Evolutionary conservation across 1,140 invertebrate genomes (phyloP).

Genomic region (Coelopa frigida): DNA sequence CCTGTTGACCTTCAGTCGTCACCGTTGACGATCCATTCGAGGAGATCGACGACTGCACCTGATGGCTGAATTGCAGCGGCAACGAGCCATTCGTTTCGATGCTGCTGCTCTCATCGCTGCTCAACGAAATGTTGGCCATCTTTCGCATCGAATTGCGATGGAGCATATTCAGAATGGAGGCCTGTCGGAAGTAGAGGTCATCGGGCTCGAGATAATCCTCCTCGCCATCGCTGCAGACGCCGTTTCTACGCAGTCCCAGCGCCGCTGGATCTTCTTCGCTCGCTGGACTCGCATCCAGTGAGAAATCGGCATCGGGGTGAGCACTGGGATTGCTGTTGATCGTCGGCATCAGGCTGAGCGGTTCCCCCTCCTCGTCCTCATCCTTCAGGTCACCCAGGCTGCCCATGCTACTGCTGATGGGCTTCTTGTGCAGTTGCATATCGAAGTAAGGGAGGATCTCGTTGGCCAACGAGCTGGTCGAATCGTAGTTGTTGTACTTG

Average conservation of each 20-base stretch:
- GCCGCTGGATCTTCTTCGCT: conserved; percentile 1
- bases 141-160: conserved; percentile 43
- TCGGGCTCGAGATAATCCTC: conserved; percentile 33
- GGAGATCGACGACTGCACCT: conserved; percentile 42
- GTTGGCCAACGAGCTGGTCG: conserved; percentile 31
- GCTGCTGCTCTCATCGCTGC: conserved; percentile 44
- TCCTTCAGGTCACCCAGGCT: conserved; percentile 29
- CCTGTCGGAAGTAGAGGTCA: conserved; percentile 37
- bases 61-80: conserved; percentile 28
- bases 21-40: conserved; percentile 43
- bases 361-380: conserved; percentile 23
- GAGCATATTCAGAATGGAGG: conserved; percentile 39
- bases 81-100: conserved; percentile 13
- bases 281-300: not conserved
- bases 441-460: conserved; percentile 43
- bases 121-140: conserved; percentile 30
- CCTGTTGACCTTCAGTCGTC: conserved; percentile 25
- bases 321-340: conserved; percentile 39
- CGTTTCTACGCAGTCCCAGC: conserved; percentile 19
- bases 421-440: conserved; percentile 40
- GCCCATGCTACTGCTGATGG: conserved; percentile 24
- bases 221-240: conserved; percentile 38
- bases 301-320: conserved; percentile 31
- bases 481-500: conserved; percentile 31
- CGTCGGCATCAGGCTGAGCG: conserved; percentile 30